Base-by-base conservation (phyloP, 2,113 vertebrate species). In the Tachycineta bicolor region DNA sequence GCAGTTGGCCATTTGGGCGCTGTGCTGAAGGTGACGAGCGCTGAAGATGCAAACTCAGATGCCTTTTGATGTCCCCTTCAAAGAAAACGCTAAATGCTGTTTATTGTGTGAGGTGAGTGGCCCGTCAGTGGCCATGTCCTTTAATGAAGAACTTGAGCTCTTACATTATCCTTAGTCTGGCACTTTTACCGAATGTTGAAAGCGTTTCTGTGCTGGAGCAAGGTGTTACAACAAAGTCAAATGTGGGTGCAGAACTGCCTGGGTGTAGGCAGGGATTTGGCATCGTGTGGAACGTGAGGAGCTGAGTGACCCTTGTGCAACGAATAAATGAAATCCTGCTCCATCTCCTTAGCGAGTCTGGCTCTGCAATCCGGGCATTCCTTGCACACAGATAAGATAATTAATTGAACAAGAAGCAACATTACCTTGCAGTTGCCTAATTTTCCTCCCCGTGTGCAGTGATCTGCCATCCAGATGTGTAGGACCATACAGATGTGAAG, bases 31-130 rank as follows among this genome's bases (percentile, higher is more conserved):
- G 75, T 67, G 82, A 18, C 67, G 43, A 20, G 50, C 39, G 0
- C 37, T 33, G 87, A 33, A 47, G 41, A 9, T 80, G 79, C n/a
- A 25, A 86, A 31, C 39, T 78, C 37, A 20, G 62, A 5, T 18
- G 19, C 53, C 47, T 92, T 94, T 93, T 93, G 80, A 78, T 89
- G 90, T 90, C 28, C 53, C 55, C 44, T 93, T 94, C 90, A 83
- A 82, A 95, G 90, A 28, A 33, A 52, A 75, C 52, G 10, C 55
- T 58, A 8, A 85, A 31, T 26, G 43, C 8, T 70, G 52, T 47
- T 92, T 46, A 18, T 62, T 90, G 91, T 82, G 76, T 31, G 47
- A 55, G 78, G 59, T 63, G 44, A 93, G 83, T 7, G 59, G 67
- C 50, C 58, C 52, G 5, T 87, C 62, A 83, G 67, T 65, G 71